phyloP scores from a whole-genome alignment of 2,797 vertebrate genomes.

The Fundulus diaphanus region DNA sequence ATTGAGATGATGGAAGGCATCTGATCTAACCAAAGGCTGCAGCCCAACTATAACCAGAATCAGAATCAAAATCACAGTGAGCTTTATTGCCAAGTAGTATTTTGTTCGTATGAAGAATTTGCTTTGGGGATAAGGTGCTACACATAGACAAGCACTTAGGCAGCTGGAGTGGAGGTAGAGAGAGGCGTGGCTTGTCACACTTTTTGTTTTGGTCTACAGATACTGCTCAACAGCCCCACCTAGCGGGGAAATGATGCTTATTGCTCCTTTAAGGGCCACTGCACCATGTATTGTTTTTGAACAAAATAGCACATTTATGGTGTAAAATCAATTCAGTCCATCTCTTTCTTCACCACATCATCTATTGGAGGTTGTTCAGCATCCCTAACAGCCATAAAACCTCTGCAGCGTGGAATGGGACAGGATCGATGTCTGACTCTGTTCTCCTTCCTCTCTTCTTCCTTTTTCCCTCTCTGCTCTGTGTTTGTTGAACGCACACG shows the following conservation, averaged over 20 bases:
- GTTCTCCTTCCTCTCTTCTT: conserved; percentile 22
- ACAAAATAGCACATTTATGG: neutral
- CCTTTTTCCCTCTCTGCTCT: conserved; percentile 20
- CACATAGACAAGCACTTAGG: too few relatives aligned
- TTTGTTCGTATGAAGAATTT: conserved; percentile 5
- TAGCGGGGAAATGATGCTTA: neutral
- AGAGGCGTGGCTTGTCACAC: too few relatives aligned
- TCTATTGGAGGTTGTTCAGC: conserved; percentile 44
- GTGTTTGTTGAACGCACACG: conserved; percentile 22
- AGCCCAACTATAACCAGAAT: neutral
- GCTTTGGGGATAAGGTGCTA: too few relatives aligned
- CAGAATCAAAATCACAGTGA: too few relatives aligned
- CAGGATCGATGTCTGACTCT: conserved; percentile 42
- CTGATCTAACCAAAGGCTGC: neutral
- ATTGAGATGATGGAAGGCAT: neutral
- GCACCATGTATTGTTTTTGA: neutral
- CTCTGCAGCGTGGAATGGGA: conserved; percentile 52
- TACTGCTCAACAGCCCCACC: neutral
- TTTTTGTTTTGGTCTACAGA: too few relatives aligned
- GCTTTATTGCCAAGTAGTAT: too few relatives aligned
- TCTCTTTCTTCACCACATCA: conserved; percentile 24
- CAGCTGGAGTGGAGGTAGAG: too few relatives aligned
- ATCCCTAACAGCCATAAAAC: conserved; percentile 41
- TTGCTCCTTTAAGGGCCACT: neutral
- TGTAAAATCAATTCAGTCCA: conserved; percentile 24